Evolutionary conservation across 2,888 invertebrate species (phyloP).

Genomic region (Hirtodrosophila confusa): DNA sequence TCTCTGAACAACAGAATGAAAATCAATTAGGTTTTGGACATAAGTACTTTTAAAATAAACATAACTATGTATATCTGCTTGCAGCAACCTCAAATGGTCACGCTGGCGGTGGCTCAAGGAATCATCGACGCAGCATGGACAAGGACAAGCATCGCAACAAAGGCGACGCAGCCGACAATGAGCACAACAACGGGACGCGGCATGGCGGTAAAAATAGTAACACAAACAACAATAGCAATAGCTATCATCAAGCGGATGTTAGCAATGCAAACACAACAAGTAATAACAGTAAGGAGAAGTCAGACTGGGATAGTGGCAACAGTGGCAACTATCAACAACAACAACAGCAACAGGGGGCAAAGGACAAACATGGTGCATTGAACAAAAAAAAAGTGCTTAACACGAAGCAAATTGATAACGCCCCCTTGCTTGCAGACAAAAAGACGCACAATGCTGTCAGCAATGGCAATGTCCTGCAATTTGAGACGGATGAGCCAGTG

Average conservation of each 20-base stretch:
- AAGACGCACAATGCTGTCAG: conserved; percentile 64
- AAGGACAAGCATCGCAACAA: conserved; percentile 81
- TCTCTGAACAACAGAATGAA: not conserved
- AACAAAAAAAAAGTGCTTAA: conserved; percentile 26
- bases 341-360: conserved; percentile 70
- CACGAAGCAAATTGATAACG: conserved; percentile 16
- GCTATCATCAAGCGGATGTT: conserved; percentile 68
- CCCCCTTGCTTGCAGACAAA: conserved; percentile 56
- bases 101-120: conserved; percentile 70
- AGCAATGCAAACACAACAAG: conserved; percentile 59
- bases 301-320: conserved; percentile 76
- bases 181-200: conserved; percentile 58
- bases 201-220: conserved; percentile 62
- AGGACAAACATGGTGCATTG: conserved; percentile 73
- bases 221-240: conserved; percentile 59
- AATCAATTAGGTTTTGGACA: conserved; percentile 17
- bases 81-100: conserved; percentile 80
- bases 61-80: conserved; percentile 6
- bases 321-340: conserved; percentile 70
- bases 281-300: conserved; percentile 77
- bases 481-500: conserved; percentile 80
- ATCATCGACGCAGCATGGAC: conserved; percentile 83
- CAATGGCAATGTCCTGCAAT: conserved; percentile 81
- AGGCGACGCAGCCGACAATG: conserved; percentile 56
- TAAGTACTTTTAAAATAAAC: not conserved